A percentile compares a stretch with the other conserved stretches of the same genome.
Conservation (phyloP, 92 coral and sea anemone species). For the Hydrozoanthus gracilis region DNA sequence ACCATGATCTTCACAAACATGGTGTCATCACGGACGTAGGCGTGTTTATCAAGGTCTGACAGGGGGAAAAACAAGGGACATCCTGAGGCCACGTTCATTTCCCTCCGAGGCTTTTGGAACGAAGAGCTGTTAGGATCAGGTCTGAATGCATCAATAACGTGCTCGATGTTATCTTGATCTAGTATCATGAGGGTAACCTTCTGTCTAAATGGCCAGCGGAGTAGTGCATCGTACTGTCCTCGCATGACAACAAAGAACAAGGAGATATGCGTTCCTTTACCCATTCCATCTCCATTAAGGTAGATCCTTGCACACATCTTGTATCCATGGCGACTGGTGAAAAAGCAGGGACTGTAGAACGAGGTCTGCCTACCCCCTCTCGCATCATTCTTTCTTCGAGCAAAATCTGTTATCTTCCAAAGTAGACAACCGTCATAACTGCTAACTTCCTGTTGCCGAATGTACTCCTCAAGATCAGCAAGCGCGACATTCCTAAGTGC, state of each 20-base stretch:
- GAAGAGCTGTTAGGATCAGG: constrained; percentile 92
- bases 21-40: constrained; percentile 76
- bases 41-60: constrained; percentile 76
- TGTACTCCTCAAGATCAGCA: no score
- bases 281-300: constrained; percentile 83
- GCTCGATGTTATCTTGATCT: constrained; percentile 84
- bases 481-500: no score
- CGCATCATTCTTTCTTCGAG: no score
- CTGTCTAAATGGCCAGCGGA: constrained; percentile 40
- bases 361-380: no score
- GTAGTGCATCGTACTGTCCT: constrained; percentile 24
- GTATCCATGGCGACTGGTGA: constrained; percentile 79
- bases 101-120: constrained; percentile 81
- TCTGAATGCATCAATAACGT: constrained; percentile 84
- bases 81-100: constrained; percentile 88
- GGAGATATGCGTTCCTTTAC: constrained; percentile 66
- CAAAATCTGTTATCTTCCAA: no score
- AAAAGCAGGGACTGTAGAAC: constrained; percentile 68
- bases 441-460: no score
- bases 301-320: constrained; percentile 87
- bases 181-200: constrained; percentile 45
- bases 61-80: constrained; percentile 83
- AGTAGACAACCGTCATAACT: no score
- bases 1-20: constrained; percentile 81
- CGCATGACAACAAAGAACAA: constrained; percentile 67